A percentile compares a stretch with the other conserved stretches of the same genome.
These are phyloP conservation scores for Epicauta chinensis DNA, from an alignment of 1,140 invertebrate genomes.

Conservation along the genomic window DNA sequence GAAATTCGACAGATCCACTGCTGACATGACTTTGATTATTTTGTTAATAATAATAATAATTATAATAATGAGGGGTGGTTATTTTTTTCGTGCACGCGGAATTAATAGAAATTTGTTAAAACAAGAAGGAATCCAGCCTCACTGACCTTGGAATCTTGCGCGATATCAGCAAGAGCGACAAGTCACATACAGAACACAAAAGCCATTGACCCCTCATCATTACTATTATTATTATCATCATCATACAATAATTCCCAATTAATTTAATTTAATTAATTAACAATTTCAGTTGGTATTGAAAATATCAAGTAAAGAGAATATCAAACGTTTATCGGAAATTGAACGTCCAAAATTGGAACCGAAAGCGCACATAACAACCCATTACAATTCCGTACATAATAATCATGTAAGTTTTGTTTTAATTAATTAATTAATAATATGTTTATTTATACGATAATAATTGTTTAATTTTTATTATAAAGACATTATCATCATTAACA, in stretches of 20 bases:
- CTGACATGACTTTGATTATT: too few relatives aligned
- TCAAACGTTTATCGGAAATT: constrained; percentile 37
- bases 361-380: constrained; percentile 38
- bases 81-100: too few relatives aligned
- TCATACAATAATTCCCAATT: background rate
- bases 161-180: too few relatives aligned
- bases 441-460: background rate
- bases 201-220: constrained; percentile 8
- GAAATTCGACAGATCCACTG: too few relatives aligned
- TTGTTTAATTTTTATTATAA: background rate
- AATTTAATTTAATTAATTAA: background rate
- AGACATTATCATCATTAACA: constrained; percentile 47
- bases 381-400: constrained; percentile 40
- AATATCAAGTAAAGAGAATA: constrained; percentile 38
- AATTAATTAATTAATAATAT: background rate
- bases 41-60: too few relatives aligned
- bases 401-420: constrained; percentile 36
- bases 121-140: constrained; percentile 8
- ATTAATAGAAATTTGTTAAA: too few relatives aligned
- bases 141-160: constrained; percentile 14
- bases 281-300: constrained; percentile 36
- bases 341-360: constrained; percentile 40
- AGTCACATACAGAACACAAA: constrained; percentile 9
- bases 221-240: background rate
- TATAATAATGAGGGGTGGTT: too few relatives aligned